Conservation (phyloP, 1,140 invertebrate species). For the Eulimnadia texana region DNA sequence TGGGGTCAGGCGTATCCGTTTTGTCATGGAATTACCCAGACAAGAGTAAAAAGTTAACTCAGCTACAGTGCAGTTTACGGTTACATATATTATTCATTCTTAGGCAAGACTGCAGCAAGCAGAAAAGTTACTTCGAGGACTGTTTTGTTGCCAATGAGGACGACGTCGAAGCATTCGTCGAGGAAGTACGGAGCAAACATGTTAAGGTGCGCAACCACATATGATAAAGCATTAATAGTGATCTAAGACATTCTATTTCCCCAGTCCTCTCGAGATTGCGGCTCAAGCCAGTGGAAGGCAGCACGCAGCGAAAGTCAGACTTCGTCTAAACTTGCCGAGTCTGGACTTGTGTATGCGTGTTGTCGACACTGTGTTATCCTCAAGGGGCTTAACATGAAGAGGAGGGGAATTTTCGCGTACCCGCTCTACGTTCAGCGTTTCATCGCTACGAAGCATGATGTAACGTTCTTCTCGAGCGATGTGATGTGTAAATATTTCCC, state of each 20-base stretch:
- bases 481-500: slow-evolving; percentile 7
- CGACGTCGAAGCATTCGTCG: not conserved
- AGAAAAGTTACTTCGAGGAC: not conserved
- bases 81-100: not conserved
- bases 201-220: not conserved
- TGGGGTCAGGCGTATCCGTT: too few species aligned
- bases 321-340: not conserved
- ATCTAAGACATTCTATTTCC: not conserved
- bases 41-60: not conserved
- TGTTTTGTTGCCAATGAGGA: not conserved
- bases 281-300: not conserved
- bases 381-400: slow-evolving; percentile 7
- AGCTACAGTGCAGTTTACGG: not conserved
- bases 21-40: too few species aligned
- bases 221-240: not conserved
- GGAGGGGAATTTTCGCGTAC: slow-evolving; percentile 4
- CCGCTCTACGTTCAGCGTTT: not conserved
- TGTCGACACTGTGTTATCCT: slow-evolving; percentile 8
- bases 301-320: not conserved
- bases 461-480: not conserved
- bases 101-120: not conserved
- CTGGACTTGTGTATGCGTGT: not conserved
- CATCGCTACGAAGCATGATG: not conserved
- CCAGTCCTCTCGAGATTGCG: not conserved
- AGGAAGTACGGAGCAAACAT: not conserved